Conservation (phyloP, 2,888 invertebrate species). For the Leistus spinibarbis region DNA sequence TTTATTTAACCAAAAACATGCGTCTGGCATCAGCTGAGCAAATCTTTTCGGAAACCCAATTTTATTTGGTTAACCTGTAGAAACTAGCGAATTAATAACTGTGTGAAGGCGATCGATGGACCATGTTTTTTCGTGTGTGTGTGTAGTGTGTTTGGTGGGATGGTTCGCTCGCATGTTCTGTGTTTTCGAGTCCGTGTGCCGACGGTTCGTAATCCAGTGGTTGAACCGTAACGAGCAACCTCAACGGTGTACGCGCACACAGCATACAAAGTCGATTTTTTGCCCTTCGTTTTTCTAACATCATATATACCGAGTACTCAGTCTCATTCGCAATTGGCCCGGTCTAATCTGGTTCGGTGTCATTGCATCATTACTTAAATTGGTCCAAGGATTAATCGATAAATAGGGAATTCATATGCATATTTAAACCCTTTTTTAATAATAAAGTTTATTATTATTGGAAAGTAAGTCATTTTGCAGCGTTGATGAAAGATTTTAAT, state of each 20-base stretch:
- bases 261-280: slow-evolving; percentile 29
- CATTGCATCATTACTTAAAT: background rate
- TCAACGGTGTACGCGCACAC: slow-evolving; percentile 24
- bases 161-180: background rate
- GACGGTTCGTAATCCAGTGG: slow-evolving; percentile 19
- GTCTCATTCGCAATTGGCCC: background rate
- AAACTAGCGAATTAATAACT: background rate
- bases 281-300: background rate
- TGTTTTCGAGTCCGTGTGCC: background rate
- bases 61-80: no score
- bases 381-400: background rate
- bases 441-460: no score
- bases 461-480: no score
- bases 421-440: no score
- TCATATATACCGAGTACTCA: background rate
- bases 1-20: no score
- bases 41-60: background rate
- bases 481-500: no score
- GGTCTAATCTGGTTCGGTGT: background rate
- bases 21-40: no score
- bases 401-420: background rate
- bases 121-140: background rate
- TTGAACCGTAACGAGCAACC: slow-evolving; percentile 24
- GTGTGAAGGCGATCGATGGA: background rate
- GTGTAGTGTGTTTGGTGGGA: background rate